Base-by-base conservation (phyloP, 1,140 invertebrate genomes). In the Papilio polyxenes region DNA sequence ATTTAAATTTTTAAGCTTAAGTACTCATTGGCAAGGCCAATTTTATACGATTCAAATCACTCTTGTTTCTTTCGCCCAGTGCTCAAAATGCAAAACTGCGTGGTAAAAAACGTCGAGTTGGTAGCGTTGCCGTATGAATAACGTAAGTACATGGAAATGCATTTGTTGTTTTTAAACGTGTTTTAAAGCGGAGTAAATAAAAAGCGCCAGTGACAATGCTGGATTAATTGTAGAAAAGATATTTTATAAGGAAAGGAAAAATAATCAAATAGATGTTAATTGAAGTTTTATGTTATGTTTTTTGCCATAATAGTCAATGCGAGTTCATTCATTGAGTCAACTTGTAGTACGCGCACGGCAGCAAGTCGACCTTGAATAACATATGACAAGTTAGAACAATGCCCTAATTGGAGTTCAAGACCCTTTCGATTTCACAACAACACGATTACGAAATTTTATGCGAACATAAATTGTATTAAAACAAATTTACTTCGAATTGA, bases 331-430 rank as follows among this genome's bases (percentile, higher is more conserved):
- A 72, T 72, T 72, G 65, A 72, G 65, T 72, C 65, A 69, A 37
- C 23, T 23, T 31, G 23, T 65, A 65, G 40, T 77, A 59, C 49
- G 53, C 53, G 31, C 31, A 49, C 78, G 59, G 23, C 59, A 69
- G n/a, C 59, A 59, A 65, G 37, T 17, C 62, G 49, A 80, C 78
- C 78, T 80, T 80, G 78, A 65, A 65, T 80, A 44, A 80, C 78
- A 80, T 77, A 77, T 65, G 78, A 80, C 78, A 80, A 53, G 78
- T 80, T 65, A 80, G 78, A 80, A 80, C 78, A 80, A 80, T 80
- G 78, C 78, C 78, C 78, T 80, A 80, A 80, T 80, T 80, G 23
- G 56, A 65, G 78, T 62, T 80, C 78, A 80, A 79, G 40, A 77
- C 40, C 53, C 77, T 49, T 79, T 77, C 44, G 40, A 62, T 44